Evolutionary conservation across 2,888 invertebrate species (phyloP), one percentile per base, ranked within the genome.

Genomic region (Tromatobia lineatoria): DNA sequence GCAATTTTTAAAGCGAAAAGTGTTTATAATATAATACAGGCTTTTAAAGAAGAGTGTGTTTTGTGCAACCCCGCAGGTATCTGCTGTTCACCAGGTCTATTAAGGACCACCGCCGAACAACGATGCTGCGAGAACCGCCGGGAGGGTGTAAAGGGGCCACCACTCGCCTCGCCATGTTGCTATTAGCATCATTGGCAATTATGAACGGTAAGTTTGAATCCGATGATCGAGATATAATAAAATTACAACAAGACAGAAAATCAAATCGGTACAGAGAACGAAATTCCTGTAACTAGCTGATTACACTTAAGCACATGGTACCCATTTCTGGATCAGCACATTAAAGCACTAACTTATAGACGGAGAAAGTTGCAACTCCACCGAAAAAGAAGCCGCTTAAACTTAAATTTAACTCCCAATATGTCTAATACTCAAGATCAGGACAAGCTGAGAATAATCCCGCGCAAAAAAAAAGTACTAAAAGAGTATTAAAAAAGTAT

Each of bases 101-200:
- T 54, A 83, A 83, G 78, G 86, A 85, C 81, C 85, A 79, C 67
- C 83, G 66, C 25, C 82, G 81, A 76, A 83, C 82, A 66, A 92
- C 88, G 88, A 93, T 93, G 93, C 90, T 93, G 91, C 91, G 90
- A 79, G 91, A 90, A 86, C 89, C 92, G 90, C 93, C 92, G 86
- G 92, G 91, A 83, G 90, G 90, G 75, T 82, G 74, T 52, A 82
- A 79, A 64, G 73, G 89, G 86, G 70, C 82, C 75, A 75, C 70
- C 57, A 88, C 88, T 87, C 88, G 86, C 82, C 87, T 90, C 75
- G 89, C 90, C 76, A 88, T 93, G 86, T 80, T 93, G 18, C 75
- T 89, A 42, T 64, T 93, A 66, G 87, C 89, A 85, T 57, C 90
- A 66, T 86, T 92, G 84, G 87, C 89, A 82, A 88, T 92, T 86